Evolutionary conservation across 2,797 vertebrate species (phyloP), one percentile per base, ranked within the genome.

Genomic region (Sciurus carolinensis): DNA sequence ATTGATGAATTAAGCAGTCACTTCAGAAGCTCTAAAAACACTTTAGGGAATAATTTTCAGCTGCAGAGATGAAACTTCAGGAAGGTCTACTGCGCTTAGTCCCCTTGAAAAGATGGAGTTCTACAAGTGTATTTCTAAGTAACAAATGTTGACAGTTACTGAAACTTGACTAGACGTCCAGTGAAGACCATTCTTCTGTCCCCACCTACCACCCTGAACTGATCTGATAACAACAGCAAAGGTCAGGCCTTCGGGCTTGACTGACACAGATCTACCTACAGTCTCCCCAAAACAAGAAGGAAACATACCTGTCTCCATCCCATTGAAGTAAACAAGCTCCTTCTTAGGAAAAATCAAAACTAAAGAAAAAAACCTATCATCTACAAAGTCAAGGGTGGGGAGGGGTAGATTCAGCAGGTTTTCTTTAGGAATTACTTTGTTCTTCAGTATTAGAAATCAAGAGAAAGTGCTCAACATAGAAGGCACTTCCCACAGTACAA

Each of bases 1-100:
- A 97, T 42, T 94, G 59, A 39, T 84, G 75, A 97, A 97, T 97
- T 97, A 97, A 97, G 72, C 30, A 94, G 79, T 91, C 91, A 96
- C 33, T 94, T 93, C 36, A 90, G 69, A 30, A 3, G 33, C 11
- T 71, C 67, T 42, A 93, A 97, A 97, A 92, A 96, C 28, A 96
- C 66, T 94, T 95, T 57, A 94, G 62, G 92, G 59, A 91, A 62
- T 15, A 94, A 84, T 89, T 95, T 91, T 44, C 96, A 96, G 77
- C 7, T 81, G 39, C 67, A 83, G 91, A 72, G 75, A 96, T 80
- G 64, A 97, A 94, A 73, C 79, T 94, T 96, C 87, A 91, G n/a
- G 77, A 95, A 95, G 52, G 89, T 22, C 91, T 97, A 95, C 84
- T 4, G 2, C 96, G 71, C 89, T 96, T 30, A 97, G 89, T 89